Percentiles rank a stretch among this genome's conserved stretches.
Conservation (phyloP, 2,888 invertebrate species). For the Acanthosepion lycidas region DNA sequence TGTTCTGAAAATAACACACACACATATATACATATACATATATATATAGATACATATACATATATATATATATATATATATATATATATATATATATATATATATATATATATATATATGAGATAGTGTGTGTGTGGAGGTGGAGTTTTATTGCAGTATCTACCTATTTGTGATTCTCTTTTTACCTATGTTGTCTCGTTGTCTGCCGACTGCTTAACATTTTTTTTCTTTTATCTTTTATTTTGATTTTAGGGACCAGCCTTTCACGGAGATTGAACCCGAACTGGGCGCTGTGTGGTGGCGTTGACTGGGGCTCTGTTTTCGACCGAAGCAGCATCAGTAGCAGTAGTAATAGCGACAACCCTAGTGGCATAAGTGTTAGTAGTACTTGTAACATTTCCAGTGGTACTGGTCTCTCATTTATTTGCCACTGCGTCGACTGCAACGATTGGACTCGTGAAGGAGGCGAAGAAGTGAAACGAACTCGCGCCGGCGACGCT, state of each 20-base stretch:
- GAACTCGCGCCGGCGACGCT: background rate
- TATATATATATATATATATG: no score
- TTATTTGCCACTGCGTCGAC: background rate
- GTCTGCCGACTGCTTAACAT: background rate
- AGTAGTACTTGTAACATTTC: background rate
- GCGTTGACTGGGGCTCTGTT: background rate
- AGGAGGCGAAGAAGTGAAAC: background rate
- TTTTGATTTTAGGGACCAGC: background rate
- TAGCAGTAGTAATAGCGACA: background rate
- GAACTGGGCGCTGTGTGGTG: background rate
- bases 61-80: conserved; percentile 34
- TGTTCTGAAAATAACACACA: no score
- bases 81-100: no score
- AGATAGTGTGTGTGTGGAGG: no score
- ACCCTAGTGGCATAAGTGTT: no score
- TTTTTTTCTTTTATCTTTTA: background rate
- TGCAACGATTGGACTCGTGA: no score
- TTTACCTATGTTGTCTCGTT: background rate
- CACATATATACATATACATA: background rate
- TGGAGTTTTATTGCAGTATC: background rate
- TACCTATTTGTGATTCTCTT: background rate
- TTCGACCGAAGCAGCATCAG: background rate
- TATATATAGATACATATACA: background rate
- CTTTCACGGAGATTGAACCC: conserved; percentile 40
- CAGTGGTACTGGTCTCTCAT: background rate